Evolutionary conservation across 2,797 vertebrate genomes (phyloP), one percentile per base, ranked within the genome.

Genomic region (Helicolenus hilgendorfi): DNA sequence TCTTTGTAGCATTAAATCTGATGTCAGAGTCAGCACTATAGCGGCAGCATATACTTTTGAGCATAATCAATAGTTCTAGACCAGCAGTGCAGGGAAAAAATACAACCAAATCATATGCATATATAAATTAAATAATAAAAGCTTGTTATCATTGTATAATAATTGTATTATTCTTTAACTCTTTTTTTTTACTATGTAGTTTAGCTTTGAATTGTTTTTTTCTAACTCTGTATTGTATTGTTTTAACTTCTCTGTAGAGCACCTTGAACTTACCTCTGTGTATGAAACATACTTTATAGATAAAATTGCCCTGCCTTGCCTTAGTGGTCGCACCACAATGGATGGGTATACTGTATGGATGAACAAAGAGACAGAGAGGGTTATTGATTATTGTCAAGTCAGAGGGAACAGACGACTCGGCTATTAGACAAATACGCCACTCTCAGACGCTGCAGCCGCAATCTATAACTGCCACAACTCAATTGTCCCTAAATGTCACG

Each of bases 401-500:
- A 77, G 78, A 91, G 53, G 70, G 72, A 93, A 77, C 77, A 83
- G 80, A 87, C 7, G 6, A 73, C 63, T 62, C 7, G 4, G 77
- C 86, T 77, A 84, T 86, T 78, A 91, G 86, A 90, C 62, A 78
- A 84, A 93, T 41, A 78, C 10, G 65, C 83, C 86, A 81, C 77
- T 88, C 59, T 85, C 73, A 93, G 89, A 83, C 79, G 59, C 87
- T 11, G 72, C 87, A 70, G 89, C 80, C 60, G 49, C 86, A 81
- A 93, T 96, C 95, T 92, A 92, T 91, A 92, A 89, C 84, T 79
- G 92, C 89, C 90, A 84, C 86, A 65, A 84, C 91, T 92, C 94
- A 92, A 95, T 95, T 95, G 96, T 95, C 93, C 93, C 89, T 91
- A 96, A 97, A 97, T 97, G 96, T 97, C 95, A 96, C 41, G 53